A percentile compares a stretch with the other conserved stretches of the same genome.
These are phyloP conservation scores for Unio delphinus DNA, from an alignment of 2,888 invertebrate species.

Conservation along the genomic window DNA sequence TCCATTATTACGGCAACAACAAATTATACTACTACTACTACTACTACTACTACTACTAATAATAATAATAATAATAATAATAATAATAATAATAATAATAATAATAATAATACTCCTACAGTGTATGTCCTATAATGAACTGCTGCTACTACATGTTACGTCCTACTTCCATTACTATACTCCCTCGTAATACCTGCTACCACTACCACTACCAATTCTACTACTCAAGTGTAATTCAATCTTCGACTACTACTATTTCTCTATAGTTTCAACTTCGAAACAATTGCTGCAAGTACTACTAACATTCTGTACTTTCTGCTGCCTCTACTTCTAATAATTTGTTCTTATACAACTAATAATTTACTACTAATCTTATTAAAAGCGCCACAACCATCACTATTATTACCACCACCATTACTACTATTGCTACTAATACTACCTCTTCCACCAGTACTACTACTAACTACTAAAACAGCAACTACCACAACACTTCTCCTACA, in stretches of 20 bases:
- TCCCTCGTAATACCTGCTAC: not conserved
- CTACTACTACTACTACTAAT: too few species aligned
- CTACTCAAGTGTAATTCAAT: not conserved
- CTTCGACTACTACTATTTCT: not conserved
- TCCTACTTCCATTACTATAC: not conserved
- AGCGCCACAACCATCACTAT: conserved; percentile 4
- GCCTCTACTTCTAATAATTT: not conserved
- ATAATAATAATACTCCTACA: too few species aligned
- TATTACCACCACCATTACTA: conserved; percentile 2
- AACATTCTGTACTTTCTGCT: conserved; percentile 1
- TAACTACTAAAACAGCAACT: not conserved
- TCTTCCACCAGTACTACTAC: not conserved
- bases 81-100: too few species aligned
- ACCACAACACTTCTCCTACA: too few species aligned
- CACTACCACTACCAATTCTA: conserved; percentile 6
- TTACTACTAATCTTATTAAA: conserved; percentile 4
- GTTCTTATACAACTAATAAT: not conserved
- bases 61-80: too few species aligned
- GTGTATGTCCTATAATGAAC: too few species aligned
- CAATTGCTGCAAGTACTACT: not conserved
- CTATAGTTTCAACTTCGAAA: not conserved
- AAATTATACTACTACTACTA: too few species aligned
- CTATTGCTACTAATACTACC: conserved; percentile 6
- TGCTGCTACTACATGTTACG: too few species aligned
- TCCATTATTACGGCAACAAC: too few species aligned